Evolutionary conservation across 2,888 invertebrate genomes (phyloP).

Genomic region (Seladonia tumulorum): DNA sequence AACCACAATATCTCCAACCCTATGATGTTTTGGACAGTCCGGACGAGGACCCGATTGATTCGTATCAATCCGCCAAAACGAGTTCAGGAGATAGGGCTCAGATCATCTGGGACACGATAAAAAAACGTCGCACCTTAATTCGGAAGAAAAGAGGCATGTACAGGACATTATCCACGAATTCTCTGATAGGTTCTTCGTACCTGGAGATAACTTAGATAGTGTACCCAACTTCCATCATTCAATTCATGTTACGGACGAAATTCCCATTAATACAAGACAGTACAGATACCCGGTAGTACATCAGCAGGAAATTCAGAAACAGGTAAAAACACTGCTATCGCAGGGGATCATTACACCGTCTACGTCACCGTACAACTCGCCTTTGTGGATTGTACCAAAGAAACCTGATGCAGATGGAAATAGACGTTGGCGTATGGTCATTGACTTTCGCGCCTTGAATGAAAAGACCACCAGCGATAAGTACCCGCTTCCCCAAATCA

Average conservation of each 20-base stretch:
- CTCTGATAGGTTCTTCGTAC: slow-evolving; percentile 2
- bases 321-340: neutral
- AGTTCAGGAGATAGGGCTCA: neutral
- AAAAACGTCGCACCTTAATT: neutral
- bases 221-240: neutral
- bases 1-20: slow-evolving; percentile 14
- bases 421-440: neutral
- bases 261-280: neutral
- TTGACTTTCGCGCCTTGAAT: neutral
- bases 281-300: neutral
- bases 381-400: neutral
- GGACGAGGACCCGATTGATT: neutral
- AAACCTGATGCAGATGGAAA: neutral
- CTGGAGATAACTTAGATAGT: neutral
- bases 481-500: neutral
- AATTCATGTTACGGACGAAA: neutral
- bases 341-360: neutral
- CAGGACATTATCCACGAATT: neutral
- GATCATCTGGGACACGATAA: neutral
- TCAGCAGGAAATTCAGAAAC: neutral
- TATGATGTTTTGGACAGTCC: neutral
- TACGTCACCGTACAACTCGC: neutral
- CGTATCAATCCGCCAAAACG: neutral
- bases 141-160: neutral
- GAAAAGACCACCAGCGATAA: neutral